Percentiles rank a stretch among this genome's conserved stretches.
These are phyloP conservation scores for Melitaea athalia DNA, from an alignment of 2,888 invertebrate genomes.

Conservation along the genomic window DNA sequence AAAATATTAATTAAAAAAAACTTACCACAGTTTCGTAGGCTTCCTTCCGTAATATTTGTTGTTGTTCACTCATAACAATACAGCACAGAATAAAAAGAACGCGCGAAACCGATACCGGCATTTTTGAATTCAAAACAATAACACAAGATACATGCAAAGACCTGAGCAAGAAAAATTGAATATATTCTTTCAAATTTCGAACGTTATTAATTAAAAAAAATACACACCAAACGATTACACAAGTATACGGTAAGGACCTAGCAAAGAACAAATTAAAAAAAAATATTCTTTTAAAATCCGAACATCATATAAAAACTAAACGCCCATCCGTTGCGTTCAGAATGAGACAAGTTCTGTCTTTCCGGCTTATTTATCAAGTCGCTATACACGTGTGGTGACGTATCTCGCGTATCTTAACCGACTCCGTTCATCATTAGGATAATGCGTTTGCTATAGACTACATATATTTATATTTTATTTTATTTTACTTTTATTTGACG, in stretches of 20 bases:
- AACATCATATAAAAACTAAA: neutral
- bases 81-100: conserved; percentile 43
- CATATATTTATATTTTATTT: too few species aligned
- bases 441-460: neutral
- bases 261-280: conserved; percentile 2
- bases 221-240: neutral
- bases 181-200: neutral
- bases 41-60: conserved; percentile 46
- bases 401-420: neutral
- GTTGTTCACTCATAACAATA: conserved; percentile 44
- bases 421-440: neutral
- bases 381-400: conserved; percentile 17
- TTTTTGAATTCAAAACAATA: conserved; percentile 9
- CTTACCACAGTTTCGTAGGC: conserved; percentile 55
- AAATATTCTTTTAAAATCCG: conserved; percentile 4
- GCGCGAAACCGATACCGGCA: conserved; percentile 11
- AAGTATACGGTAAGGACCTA: neutral
- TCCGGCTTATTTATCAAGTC: conserved; percentile 16
- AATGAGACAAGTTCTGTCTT: conserved; percentile 23
- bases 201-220: neutral
- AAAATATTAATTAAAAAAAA: conserved; percentile 4
- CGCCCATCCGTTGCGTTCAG: conserved; percentile 18
- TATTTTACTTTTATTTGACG: too few species aligned
- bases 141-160: conserved; percentile 2
- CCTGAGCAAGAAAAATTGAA: conserved; percentile 1